A percentile compares a stretch with the other conserved stretches of the same genome.
These are phyloP conservation scores for Callipepla squamata DNA, from an alignment of 2,113 vertebrate species.

Conservation along the genomic window DNA sequence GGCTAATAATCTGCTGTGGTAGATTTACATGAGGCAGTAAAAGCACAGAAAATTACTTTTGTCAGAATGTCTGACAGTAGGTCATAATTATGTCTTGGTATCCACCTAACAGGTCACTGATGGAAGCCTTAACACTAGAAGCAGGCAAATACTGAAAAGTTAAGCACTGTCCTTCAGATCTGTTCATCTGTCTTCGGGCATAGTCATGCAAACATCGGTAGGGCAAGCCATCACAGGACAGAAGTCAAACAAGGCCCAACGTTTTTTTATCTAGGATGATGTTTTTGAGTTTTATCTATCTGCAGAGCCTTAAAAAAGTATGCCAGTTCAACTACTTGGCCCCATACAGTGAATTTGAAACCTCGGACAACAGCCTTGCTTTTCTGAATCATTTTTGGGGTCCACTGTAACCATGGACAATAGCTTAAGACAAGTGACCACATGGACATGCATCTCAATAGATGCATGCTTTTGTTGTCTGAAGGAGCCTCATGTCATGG, in stretches of 20 bases:
- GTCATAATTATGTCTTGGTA: conserved; percentile 25
- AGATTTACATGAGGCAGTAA: not conserved
- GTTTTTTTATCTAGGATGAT: conserved; percentile 28
- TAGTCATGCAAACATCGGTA: not conserved
- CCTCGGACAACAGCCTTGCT: not conserved
- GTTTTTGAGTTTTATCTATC: conserved; percentile 33
- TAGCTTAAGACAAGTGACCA: not conserved
- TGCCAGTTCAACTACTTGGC: not conserved
- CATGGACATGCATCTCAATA: not conserved
- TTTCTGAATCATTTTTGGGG: not conserved
- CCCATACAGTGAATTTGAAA: not conserved
- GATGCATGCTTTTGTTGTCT: not conserved
- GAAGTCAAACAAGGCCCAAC: conserved; percentile 8
- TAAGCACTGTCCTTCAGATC: conserved; percentile 3
- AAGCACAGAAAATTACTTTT: conserved; percentile 24
- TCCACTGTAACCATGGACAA: not conserved
- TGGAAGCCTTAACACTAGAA: not conserved
- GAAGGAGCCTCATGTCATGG: not conserved
- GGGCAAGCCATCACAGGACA: not conserved
- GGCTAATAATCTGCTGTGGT: not conserved
- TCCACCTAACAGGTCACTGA: conserved; percentile 21
- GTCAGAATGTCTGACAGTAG: not conserved
- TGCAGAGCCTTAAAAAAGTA: not conserved
- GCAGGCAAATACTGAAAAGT: conserved; percentile 14
- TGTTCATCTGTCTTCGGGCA: conserved; percentile 24